These are phyloP conservation scores for Brenthis ino DNA, from an alignment of 2,888 invertebrate genomes.

Conservation along the genomic window DNA sequence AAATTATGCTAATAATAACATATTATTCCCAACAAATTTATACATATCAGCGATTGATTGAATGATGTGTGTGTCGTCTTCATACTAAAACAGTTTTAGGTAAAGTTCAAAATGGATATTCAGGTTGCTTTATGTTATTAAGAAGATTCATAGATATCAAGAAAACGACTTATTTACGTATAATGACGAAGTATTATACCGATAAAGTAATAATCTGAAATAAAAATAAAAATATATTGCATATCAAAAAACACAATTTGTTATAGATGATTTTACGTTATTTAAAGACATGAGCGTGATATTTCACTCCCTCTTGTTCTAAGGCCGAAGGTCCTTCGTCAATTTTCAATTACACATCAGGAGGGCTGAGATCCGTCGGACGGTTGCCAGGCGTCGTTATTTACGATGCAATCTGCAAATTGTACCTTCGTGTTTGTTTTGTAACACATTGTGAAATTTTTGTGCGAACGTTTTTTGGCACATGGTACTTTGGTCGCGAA, in stretches of 20 bases:
- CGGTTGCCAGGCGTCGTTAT: slow-evolving; percentile 38
- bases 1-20: neutral
- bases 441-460: slow-evolving; percentile 29
- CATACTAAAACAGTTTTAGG: too few species aligned
- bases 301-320: slow-evolving; percentile 8
- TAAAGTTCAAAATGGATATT: too few species aligned
- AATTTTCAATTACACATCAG: slow-evolving; percentile 37
- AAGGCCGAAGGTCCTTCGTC: slow-evolving; percentile 33
- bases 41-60: too few species aligned
- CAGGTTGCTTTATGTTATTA: too few species aligned
- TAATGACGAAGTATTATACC: too few species aligned
- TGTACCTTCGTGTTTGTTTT: slow-evolving; percentile 24
- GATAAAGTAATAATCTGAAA: too few species aligned
- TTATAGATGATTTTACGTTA: too few species aligned
- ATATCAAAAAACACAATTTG: neutral
- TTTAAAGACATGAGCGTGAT: too few species aligned
- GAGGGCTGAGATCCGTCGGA: slow-evolving; percentile 39
- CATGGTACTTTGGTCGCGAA: slow-evolving; percentile 14
- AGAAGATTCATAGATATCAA: too few species aligned
- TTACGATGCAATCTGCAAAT: slow-evolving; percentile 30
- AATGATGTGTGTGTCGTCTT: too few species aligned
- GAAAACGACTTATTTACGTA: too few species aligned
- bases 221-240: neutral
- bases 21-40: too few species aligned
- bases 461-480: slow-evolving; percentile 31